These are phyloP conservation scores for Sebastiscus tertius DNA, from an alignment of 2,797 vertebrate species.

Conservation along the genomic window DNA sequence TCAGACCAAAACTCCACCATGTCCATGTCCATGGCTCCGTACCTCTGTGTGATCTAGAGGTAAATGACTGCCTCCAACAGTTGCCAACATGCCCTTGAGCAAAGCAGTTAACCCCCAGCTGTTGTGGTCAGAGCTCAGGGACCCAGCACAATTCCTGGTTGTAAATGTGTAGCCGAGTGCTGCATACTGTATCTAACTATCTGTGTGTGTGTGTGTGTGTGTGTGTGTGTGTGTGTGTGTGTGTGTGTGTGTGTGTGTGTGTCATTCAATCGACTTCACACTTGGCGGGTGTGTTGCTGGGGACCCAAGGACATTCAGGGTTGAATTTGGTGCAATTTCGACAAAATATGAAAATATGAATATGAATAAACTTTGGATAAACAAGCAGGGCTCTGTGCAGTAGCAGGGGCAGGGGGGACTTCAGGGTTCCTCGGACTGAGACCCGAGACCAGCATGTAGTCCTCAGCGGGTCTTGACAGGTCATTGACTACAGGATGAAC, in stretches of 20 bases:
- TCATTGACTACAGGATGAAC: neutral
- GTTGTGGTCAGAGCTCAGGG: neutral
- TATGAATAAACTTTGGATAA: no score
- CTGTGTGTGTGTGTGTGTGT: neutral
- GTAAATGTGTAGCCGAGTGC: neutral
- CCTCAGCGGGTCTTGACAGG: neutral
- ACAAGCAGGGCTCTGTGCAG: no score
- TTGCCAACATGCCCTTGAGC: neutral
- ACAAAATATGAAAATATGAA: neutral
- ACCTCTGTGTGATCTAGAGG: neutral
- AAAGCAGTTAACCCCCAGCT: conserved; percentile 23
- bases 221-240: neutral
- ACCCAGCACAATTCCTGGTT: neutral
- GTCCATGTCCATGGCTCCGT: neutral
- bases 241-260: no score
- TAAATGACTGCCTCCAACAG: neutral
- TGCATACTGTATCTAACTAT: neutral
- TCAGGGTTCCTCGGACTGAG: no score
- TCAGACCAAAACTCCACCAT: neutral
- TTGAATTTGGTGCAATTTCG: neutral
- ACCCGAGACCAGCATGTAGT: neutral
- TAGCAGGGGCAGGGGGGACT: no score
- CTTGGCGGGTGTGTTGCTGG: neutral
- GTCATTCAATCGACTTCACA: neutral
- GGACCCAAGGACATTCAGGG: neutral